Base-by-base conservation (phyloP, 1,140 invertebrate species). In the Apis florea region DNA sequence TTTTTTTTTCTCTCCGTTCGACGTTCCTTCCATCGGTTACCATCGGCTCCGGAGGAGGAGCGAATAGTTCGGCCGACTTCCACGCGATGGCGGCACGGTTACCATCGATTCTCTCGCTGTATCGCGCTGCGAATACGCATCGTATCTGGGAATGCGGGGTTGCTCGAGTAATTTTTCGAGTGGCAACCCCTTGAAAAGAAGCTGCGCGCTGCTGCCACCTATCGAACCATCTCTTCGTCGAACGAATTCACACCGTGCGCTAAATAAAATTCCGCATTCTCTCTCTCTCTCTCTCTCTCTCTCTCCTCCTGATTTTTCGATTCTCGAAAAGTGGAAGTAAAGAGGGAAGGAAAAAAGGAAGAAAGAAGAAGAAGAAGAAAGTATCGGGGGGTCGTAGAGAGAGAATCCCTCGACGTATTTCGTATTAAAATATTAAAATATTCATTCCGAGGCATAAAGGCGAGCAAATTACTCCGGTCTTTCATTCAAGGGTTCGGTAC, bases 371-470 rank as follows among this genome's bases (percentile, higher is more conserved):
- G 31, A 40, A 40, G 31, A 40, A 40, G 31, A 40, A 40, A 5
- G 6, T 5, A 40, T 40, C 31, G 31, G 31, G 2, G 92, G 93
- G 90, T 93, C 94, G 94, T 94, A 94, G 95, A n/a, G n/a, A n/a
- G n/a, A n/a, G n/a, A 95, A 95, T 95, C 95, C 94, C 94, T 95
- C 94, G 95, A 89, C 88, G 87, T 93, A 92, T 92, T 91, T 91
- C 89, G 89, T 92, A 92, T 92, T 93, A 93, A 93, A 92, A 93
- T 93, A 93, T 93, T 93, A 91, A 93, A 92, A 93, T 93, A 93
- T 93, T 93, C 92, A 92, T 92, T 92, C 31, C 89, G 87, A 77
- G 83, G 84, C 88, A 89, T 92, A 92, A 92, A 92, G 86, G 87
- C 88, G 89, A 86, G 88, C 88, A 90, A 93, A 93, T 92, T 92